Conservation (phyloP, 2,113 vertebrate species). For the Panthera leo region DNA sequence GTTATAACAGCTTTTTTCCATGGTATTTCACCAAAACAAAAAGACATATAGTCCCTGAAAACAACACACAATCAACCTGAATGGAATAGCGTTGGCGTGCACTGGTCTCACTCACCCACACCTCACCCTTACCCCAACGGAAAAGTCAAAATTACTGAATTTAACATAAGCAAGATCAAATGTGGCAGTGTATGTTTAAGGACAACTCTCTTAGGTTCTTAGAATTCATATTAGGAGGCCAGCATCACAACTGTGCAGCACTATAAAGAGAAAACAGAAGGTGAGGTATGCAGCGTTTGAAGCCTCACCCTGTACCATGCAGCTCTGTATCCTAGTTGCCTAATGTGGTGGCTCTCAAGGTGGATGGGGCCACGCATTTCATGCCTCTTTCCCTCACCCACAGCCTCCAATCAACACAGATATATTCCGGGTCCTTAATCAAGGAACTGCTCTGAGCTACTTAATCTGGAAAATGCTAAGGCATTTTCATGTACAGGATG, state of each 20-base stretch:
- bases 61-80: conserved; percentile 39
- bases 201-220: background rate
- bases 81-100: background rate
- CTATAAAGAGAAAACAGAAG: background rate
- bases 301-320: background rate
- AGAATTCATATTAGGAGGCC: conserved; percentile 7
- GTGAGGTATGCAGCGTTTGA: background rate
- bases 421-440: background rate
- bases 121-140: background rate
- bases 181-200: background rate
- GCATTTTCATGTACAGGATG: background rate
- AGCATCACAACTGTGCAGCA: background rate
- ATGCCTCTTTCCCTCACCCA: background rate
- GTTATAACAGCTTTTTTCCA: conserved; percentile 70
- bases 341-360: background rate
- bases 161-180: conserved; percentile 9
- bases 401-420: background rate
- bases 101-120: background rate
- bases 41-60: conserved; percentile 29
- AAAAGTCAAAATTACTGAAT: conserved; percentile 19
- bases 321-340: background rate
- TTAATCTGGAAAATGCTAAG: conserved; percentile 18
- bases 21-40: conserved; percentile 66
- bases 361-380: background rate
- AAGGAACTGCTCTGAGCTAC: background rate